phyloP scores from a whole-genome alignment of 1,140 invertebrate genomes.

The Teleopsis dalmanni region DNA sequence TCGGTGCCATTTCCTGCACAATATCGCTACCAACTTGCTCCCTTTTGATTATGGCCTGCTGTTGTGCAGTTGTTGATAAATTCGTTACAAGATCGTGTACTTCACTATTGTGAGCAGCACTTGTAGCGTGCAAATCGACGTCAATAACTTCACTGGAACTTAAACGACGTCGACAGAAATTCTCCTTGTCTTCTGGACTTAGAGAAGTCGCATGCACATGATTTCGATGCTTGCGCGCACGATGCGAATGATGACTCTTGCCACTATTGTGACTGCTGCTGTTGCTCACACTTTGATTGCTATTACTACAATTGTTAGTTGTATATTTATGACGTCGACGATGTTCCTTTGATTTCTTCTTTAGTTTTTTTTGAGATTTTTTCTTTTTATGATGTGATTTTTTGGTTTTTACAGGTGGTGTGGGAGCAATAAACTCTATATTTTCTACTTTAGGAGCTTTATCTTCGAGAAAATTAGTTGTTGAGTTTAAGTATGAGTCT shows the following conservation, averaged over 20 bases:
- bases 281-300: slow-evolving; percentile 1
- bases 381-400: slow-evolving; percentile 36
- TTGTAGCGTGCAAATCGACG: not conserved
- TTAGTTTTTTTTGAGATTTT: slow-evolving; percentile 39
- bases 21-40: slow-evolving; percentile 2
- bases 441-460: slow-evolving; percentile 8
- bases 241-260: not conserved
- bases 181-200: slow-evolving; percentile 41
- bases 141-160: not conserved
- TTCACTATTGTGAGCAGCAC: not conserved
- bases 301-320: slow-evolving; percentile 11
- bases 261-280: not conserved
- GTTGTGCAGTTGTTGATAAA: not conserved
- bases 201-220: slow-evolving; percentile 21
- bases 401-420: slow-evolving; percentile 15
- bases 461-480: too few species aligned
- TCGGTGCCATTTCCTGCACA: slow-evolving; percentile 32
- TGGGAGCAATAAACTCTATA: slow-evolving; percentile 23
- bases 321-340: slow-evolving; percentile 37
- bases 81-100: not conserved
- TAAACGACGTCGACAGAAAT: slow-evolving; percentile 23
- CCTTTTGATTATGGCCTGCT: not conserved
- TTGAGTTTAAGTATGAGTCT: too few species aligned
- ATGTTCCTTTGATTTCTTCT: slow-evolving; percentile 33
- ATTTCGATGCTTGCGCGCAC: not conserved